Evolutionary conservation across 2,797 vertebrate species (phyloP).

Genomic region (Forpus xanthops): DNA sequence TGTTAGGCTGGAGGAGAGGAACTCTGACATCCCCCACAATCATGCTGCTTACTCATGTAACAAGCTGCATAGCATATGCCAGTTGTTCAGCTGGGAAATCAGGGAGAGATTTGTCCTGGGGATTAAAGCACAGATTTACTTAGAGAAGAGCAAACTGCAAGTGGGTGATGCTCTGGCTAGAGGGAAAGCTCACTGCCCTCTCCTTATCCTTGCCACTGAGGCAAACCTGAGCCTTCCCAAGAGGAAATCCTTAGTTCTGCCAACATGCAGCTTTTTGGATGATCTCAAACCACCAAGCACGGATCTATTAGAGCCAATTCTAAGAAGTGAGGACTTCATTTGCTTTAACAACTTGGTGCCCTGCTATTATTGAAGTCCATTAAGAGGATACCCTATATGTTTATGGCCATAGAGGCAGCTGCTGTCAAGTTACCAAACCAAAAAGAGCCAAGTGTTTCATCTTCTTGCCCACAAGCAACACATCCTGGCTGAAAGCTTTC

Average conservation of each 20-base stretch:
- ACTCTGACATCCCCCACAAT: neutral
- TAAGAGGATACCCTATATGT: neutral
- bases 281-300: neutral
- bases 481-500: neutral
- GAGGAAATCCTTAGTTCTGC: neutral
- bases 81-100: neutral
- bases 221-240: neutral
- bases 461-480: neutral
- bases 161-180: neutral
- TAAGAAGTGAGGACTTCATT: neutral
- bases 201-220: neutral
- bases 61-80: neutral
- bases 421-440: neutral
- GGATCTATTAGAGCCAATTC: neutral
- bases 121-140: neutral
- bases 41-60: neutral
- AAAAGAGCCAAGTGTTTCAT: neutral
- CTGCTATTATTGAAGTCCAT: neutral
- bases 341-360: neutral
- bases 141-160: neutral
- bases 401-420: neutral
- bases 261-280: neutral
- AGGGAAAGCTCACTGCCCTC: neutral
- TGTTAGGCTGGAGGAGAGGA: neutral
- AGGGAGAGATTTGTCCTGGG: neutral